Evolutionary conservation across 2,888 invertebrate genomes (phyloP).

Genomic region (Drosophila affinis): DNA sequence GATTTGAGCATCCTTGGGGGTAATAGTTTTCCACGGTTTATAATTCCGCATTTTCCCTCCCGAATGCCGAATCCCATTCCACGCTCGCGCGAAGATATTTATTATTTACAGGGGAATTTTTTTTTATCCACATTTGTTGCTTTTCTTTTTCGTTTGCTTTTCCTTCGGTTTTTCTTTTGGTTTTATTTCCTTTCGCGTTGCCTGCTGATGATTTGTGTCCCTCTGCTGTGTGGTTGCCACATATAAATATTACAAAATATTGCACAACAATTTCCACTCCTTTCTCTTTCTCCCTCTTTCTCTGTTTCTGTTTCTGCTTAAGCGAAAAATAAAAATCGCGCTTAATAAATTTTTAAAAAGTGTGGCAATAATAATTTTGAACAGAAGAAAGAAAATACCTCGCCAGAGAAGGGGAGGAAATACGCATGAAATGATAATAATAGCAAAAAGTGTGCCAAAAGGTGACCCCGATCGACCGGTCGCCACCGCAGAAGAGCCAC

Average conservation of each 20-base stretch:
- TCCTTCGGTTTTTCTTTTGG: constrained; percentile 33
- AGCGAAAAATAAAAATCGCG: constrained; percentile 57
- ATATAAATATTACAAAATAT: constrained; percentile 78
- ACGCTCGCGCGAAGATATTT: constrained; percentile 59
- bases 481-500: constrained; percentile 19
- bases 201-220: constrained; percentile 78
- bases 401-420: constrained; percentile 4
- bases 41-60: constrained; percentile 69
- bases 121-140: constrained; percentile 23
- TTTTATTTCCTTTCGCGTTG: constrained; percentile 42
- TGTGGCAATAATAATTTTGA: constrained; percentile 74
- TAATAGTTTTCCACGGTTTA: constrained; percentile 79
- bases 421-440: constrained; percentile 66
- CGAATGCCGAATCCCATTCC: constrained; percentile 10
- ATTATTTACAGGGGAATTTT: constrained; percentile 74
- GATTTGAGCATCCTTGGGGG: constrained; percentile 78
- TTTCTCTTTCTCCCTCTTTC: neutral
- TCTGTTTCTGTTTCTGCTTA: constrained; percentile 34
- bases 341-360: constrained; percentile 75
- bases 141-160: constrained; percentile 9
- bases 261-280: constrained; percentile 66
- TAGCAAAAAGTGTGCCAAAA: constrained; percentile 56
- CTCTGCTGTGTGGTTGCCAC: constrained; percentile 63
- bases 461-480: constrained; percentile 45
- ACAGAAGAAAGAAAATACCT: constrained; percentile 39